Evolutionary conservation across 2,888 invertebrate genomes (phyloP).

Genomic region (Eupithecia dodoneata): DNA sequence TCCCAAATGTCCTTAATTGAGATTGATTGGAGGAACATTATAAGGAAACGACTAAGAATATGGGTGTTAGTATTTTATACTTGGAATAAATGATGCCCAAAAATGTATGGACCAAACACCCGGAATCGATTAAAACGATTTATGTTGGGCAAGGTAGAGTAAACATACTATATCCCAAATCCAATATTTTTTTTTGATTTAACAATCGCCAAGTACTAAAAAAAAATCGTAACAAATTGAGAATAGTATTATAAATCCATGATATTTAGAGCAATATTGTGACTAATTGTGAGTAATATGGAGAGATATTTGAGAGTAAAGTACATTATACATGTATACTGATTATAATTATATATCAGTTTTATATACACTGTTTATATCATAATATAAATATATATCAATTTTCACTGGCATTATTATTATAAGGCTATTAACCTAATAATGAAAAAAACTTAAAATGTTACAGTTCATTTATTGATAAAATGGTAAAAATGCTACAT

Average conservation of each 20-base stretch:
- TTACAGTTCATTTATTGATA: neutral
- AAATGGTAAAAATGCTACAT: neutral
- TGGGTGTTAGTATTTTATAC: too few species aligned
- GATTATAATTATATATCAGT: neutral
- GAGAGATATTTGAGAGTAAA: constrained; percentile 3
- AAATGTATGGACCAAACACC: constrained; percentile 13
- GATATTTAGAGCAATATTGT: constrained; percentile 11
- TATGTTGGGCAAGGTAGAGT: constrained; percentile 12
- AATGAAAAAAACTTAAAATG: neutral
- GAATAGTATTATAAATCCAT: neutral
- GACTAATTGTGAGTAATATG: constrained; percentile 11
- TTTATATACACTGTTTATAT: constrained; percentile 4
- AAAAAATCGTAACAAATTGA: neutral
- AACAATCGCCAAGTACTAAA: neutral
- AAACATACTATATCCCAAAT: neutral
- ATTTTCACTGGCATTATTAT: neutral
- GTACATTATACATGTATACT: constrained; percentile 10
- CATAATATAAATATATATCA: constrained; percentile 5
- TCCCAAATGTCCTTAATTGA: too few species aligned
- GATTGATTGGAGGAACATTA: too few species aligned
- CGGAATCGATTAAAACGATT: constrained; percentile 13
- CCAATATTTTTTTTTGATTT: neutral
- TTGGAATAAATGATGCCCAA: constrained; percentile 2
- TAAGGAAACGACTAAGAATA: too few species aligned
- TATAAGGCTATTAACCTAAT: neutral